Conservation (phyloP, 2,888 invertebrate genomes). For the Yponomeuta plumbellus region DNA sequence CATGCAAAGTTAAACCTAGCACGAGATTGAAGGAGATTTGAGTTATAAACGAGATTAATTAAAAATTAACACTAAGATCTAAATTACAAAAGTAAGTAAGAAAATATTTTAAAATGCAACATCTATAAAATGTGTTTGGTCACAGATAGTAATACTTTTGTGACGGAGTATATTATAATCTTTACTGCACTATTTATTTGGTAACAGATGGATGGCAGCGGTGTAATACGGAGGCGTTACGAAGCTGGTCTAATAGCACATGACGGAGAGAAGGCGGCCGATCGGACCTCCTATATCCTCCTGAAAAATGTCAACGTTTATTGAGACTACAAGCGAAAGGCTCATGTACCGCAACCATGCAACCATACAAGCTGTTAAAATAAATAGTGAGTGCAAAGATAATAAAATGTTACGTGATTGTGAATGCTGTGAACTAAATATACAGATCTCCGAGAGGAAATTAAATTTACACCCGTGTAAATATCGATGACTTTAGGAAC, state of each 20-base stretch:
- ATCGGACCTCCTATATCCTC: conserved; percentile 80
- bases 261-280: conserved; percentile 79
- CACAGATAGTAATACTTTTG: conserved; percentile 17
- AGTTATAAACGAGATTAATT: conserved; percentile 1
- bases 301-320: conserved; percentile 72
- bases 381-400: conserved; percentile 55
- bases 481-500: conserved; percentile 7
- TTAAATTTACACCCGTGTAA: conserved; percentile 17
- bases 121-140: conserved; percentile 4
- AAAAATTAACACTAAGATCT: conserved; percentile 6
- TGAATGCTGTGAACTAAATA: conserved; percentile 58
- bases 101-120: conserved; percentile 17
- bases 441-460: conserved; percentile 53
- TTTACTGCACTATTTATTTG: conserved; percentile 41
- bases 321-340: conserved; percentile 30
- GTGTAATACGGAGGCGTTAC: conserved; percentile 44
- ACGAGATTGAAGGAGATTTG: conserved; percentile 31
- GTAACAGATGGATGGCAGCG: conserved; percentile 37
- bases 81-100: conserved; percentile 15
- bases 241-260: conserved; percentile 74
- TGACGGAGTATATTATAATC: conserved; percentile 24
- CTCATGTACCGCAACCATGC: conserved; percentile 51
- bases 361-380: conserved; percentile 47
- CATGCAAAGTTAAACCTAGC: conserved; percentile 46
- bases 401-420: conserved; percentile 50